phyloP scores from a whole-genome alignment of 2,888 invertebrate genomes.

The Epiblema foenella region DNA sequence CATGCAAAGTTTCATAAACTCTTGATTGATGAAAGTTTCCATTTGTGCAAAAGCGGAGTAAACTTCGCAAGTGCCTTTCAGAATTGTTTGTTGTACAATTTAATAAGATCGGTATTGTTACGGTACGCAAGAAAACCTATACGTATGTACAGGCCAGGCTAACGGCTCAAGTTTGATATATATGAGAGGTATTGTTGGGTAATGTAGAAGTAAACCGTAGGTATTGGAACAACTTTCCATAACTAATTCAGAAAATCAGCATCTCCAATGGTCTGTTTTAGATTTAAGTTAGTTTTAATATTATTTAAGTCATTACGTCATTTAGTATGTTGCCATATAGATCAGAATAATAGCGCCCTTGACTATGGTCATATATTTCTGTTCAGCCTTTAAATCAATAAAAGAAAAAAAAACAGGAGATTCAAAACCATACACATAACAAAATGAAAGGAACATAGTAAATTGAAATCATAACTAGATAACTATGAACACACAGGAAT shows the following conservation, averaged over 20 bases:
- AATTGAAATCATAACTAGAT: too few species aligned
- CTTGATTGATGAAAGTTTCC: conserved; percentile 43
- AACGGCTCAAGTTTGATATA: conserved; percentile 6
- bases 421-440: neutral
- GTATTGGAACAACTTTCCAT: neutral
- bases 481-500: too few species aligned
- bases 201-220: neutral
- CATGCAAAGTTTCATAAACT: conserved; percentile 40
- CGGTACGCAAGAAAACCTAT: conserved; percentile 22
- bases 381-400: too few species aligned
- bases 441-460: neutral
- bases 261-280: too few species aligned
- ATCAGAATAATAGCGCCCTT: too few species aligned
- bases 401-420: too few species aligned
- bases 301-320: too few species aligned
- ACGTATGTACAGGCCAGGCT: conserved; percentile 1
- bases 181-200: neutral
- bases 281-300: too few species aligned
- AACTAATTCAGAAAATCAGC: too few species aligned
- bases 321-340: too few species aligned
- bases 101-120: conserved; percentile 40
- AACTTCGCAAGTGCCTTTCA: conserved; percentile 40
- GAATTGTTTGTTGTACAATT: conserved; percentile 43
- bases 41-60: conserved; percentile 39
- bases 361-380: too few species aligned